These are phyloP conservation scores for Crioceris asparagi DNA, from an alignment of 2,888 invertebrate species.

Conservation along the genomic window DNA sequence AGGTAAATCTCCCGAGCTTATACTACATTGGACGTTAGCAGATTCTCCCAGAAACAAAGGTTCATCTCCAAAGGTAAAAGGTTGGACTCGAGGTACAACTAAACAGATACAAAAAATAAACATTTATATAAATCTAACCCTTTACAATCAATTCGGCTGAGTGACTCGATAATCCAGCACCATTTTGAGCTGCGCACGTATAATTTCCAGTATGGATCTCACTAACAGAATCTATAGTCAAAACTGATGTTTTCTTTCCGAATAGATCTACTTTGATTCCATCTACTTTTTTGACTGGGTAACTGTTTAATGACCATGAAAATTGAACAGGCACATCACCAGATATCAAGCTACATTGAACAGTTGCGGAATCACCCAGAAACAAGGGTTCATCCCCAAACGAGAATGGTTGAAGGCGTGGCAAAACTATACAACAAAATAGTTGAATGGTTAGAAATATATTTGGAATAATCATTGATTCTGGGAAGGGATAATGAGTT, in stretches of 20 bases:
- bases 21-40: conserved; percentile 44
- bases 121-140: conserved; percentile 41
- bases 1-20: conserved; percentile 69
- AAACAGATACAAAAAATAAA: conserved; percentile 6
- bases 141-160: conserved; percentile 43
- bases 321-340: conserved; percentile 74
- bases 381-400: conserved; percentile 41
- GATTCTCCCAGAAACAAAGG: conserved; percentile 45
- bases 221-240: conserved; percentile 47
- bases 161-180: conserved; percentile 42
- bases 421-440: conserved; percentile 41
- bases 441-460: conserved; percentile 1
- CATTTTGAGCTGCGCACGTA: conserved; percentile 45
- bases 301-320: conserved; percentile 60
- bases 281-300: conserved; percentile 43
- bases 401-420: conserved; percentile 52
- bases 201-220: conserved; percentile 47
- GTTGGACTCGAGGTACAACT: conserved; percentile 68
- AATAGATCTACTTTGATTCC: conserved; percentile 43
- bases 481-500: no score
- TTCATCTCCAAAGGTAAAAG: conserved; percentile 63
- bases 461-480: no score
- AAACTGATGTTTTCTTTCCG: conserved; percentile 52
- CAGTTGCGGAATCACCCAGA: conserved; percentile 42
- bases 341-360: conserved; percentile 48